Evolutionary conservation across 2,797 vertebrate species (phyloP), one percentile per base, ranked within the genome.

Genomic region (Mus spretus): DNA sequence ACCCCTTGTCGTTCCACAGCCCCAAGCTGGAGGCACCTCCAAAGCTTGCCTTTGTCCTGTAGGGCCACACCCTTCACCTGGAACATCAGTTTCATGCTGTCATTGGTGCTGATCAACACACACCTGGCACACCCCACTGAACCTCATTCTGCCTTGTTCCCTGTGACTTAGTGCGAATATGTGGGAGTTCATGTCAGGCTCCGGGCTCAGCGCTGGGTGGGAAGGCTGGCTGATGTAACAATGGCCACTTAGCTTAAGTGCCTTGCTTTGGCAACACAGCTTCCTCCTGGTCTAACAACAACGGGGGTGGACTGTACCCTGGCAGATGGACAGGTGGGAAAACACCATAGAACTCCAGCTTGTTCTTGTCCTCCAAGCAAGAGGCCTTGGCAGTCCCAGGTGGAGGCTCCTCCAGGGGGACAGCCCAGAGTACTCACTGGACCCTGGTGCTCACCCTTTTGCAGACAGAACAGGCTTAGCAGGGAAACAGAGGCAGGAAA

Each of bases 191-290:
- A 44, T 75, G 24, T 70, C 2, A 55, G 84, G 77, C 53, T 89
- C 53, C 34, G 59, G 65, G 50, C 26, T 34, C 50, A 14, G 9
- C 31, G 50, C 87, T 31, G 61, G 87, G 87, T 0, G 2, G 94
- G 55, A 96, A 94, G 95, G 31, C 70, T 7, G 0, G 65, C 55
- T 95, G 94, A 89, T 89, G 91, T 94, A 89, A 95, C 90, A 96
- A 28, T 61, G 84, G 82, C 91, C 90, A 84, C 94, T 97, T 95
- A 95, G 75, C 86, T 80, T 95, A 96, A 97, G 94, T 97, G 93
- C 79, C 86, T 95, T 96, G 91, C 97, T 97, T 95, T 94, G 93
- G 77, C 86, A 91, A 81, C 88, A 94, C 83, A 95, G n/a, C 61
- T 96, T 97, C 97, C 92, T 97, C 93, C 67, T 94, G 90, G 86